Conservation (phyloP, 2,113 vertebrate species). For the Xenopus borealis region DNA sequence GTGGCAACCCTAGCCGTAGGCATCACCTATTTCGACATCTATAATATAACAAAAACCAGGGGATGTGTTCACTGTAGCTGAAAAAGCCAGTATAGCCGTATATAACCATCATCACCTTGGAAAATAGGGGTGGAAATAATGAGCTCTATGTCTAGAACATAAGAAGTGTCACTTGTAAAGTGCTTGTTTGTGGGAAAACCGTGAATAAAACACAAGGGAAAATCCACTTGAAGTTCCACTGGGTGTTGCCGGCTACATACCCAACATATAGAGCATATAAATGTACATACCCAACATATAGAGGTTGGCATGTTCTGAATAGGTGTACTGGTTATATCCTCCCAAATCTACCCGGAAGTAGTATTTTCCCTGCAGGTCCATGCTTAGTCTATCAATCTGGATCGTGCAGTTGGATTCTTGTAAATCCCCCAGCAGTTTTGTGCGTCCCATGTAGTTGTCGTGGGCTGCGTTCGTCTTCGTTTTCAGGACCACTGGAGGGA, state of each 20-base stretch:
- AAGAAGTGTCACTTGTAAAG: too few species aligned
- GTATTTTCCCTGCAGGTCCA: constrained; percentile 81
- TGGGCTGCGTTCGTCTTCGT: constrained; percentile 83
- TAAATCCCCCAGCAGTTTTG: constrained; percentile 80
- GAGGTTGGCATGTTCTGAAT: constrained; percentile 79
- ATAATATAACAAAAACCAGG: too few species aligned
- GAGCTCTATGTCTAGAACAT: too few species aligned
- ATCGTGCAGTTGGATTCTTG: constrained; percentile 81
- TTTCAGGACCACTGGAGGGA: constrained; percentile 84
- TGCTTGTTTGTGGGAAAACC: too few species aligned
- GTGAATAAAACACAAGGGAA: too few species aligned
- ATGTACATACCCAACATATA: constrained; percentile 81
- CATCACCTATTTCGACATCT: too few species aligned
- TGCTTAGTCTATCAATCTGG: constrained; percentile 74
- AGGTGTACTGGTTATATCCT: constrained; percentile 87
- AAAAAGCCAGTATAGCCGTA: too few species aligned
- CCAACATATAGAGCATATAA: constrained; percentile 82
- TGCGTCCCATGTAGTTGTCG: constrained; percentile 84
- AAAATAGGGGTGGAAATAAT: too few species aligned
- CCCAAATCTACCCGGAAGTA: constrained; percentile 88
- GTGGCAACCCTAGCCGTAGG: too few species aligned
- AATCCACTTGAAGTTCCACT: too few species aligned
- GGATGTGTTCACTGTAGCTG: too few species aligned
- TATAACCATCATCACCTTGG: too few species aligned
- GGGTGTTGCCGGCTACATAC: constrained; percentile 58